Conservation (phyloP, 2,797 vertebrate species). For the Hafferia zeledoni region DNA sequence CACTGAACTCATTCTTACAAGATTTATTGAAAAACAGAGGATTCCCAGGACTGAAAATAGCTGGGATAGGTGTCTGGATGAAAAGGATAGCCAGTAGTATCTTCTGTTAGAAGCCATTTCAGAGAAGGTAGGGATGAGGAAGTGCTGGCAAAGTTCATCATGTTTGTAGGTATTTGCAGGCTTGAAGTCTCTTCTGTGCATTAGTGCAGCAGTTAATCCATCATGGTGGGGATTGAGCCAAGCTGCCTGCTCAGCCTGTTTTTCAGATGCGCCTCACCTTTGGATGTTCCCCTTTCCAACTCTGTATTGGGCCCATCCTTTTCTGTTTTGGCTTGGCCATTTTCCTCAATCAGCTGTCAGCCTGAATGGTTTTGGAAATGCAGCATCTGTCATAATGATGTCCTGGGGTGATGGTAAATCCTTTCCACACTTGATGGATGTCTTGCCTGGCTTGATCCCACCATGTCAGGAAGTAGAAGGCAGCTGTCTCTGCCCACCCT, state of each 20-base stretch:
- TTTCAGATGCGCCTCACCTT: background rate
- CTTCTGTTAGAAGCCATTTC: background rate
- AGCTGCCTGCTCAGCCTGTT: background rate
- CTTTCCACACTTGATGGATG: background rate
- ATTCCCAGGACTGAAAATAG: background rate
- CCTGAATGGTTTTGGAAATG: background rate
- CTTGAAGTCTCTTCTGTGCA: background rate
- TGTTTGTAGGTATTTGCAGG: background rate
- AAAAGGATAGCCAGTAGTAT: background rate
- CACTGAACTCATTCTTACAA: background rate
- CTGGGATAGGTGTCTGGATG: background rate
- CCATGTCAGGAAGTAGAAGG: background rate
- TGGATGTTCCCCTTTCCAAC: background rate
- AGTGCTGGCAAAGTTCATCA: background rate
- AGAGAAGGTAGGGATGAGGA: background rate
- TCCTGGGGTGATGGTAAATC: background rate
- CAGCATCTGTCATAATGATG: background rate
- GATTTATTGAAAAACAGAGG: background rate
- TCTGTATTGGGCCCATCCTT: background rate
- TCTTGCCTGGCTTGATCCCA: background rate
- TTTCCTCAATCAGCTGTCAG: background rate
- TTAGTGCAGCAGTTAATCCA: background rate
- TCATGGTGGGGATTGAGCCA: accelerated
- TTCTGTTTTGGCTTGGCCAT: background rate
- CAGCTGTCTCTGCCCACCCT: background rate